Conservation (phyloP, 2,888 invertebrate species). For the Synanthedon myopaeformis region DNA sequence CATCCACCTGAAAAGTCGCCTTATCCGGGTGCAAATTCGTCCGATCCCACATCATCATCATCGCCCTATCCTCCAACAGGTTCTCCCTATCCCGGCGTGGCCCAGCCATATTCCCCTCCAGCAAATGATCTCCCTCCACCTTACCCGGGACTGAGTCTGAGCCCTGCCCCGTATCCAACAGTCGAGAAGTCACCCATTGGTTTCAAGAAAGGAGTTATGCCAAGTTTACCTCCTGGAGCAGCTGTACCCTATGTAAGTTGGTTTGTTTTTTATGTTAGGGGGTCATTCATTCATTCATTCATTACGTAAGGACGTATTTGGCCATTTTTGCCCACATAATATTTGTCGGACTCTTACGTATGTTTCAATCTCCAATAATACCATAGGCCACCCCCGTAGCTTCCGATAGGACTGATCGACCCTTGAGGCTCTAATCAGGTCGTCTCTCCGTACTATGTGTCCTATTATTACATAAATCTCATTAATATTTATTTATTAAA, state of each 20-base stretch:
- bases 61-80: conserved; percentile 7
- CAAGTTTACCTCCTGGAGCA: conserved; percentile 23
- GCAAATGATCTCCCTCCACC: neutral
- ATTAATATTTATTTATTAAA: too few species aligned
- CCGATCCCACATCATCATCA: conserved; percentile 2
- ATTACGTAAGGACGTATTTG: too few species aligned
- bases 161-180: neutral
- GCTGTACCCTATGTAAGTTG: conserved; percentile 22
- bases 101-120: conserved; percentile 3
- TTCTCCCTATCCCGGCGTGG: neutral
- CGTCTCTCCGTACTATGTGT: too few species aligned
- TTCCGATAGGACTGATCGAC: too few species aligned
- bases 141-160: neutral
- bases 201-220: conserved; percentile 17
- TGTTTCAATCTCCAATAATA: too few species aligned
- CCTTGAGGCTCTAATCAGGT: too few species aligned
- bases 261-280: too few species aligned
- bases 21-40: conserved; percentile 6
- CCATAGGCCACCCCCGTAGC: too few species aligned
- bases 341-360: too few species aligned
- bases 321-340: too few species aligned
- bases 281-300: too few species aligned
- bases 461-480: too few species aligned
- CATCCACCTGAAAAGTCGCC: conserved; percentile 7
- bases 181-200: conserved; percentile 18